Base-by-base conservation (phyloP, 2,113 vertebrate genomes). In the Agelaius tricolor region DNA sequence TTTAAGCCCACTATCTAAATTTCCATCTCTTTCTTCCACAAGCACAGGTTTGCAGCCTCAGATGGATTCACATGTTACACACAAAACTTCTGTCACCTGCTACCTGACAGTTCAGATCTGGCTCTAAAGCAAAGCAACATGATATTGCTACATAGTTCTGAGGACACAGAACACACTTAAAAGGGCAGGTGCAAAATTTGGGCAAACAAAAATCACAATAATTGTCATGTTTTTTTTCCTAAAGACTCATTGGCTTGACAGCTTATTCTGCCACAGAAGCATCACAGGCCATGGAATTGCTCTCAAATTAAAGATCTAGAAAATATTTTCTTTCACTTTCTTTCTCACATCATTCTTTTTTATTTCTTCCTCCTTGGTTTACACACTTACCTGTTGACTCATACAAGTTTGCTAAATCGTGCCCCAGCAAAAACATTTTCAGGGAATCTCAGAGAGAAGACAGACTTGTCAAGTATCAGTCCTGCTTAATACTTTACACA, bases 301-400 rank as follows among this genome's bases (percentile, higher is more conserved):
- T 71, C 28, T 76, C 28, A 73, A 0, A 0, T 41, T 61, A 72
- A 55, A 68, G 4, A 14, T 23, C 24, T 65, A 35, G 13, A 71
- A 35, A 74, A 75, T 23, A 57, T 2, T 37, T 37, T 37, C 37
- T 37, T 37, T 37, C 37, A 37, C 4, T 44, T 74, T 7, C 9
- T 57, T 57, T n/a, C 8, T 28, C 27, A 4, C 11, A 49, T 2
- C 13, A 16, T n/a, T 2, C 1, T 14, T n/a, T 15, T 11, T 47
- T 15, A 4, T 35, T 52, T 52, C 26, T 33, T 10, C 3, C 13
- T 49, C 8, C 4, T 43, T 72, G 54, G 46, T 44, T 73, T 46
- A 47, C 10, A 72, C 18, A 51, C 7, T 78, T 61, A 55, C 17
- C 17, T 90, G 31, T 67, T 91, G 62, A 83, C 71, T 17, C 30